phyloP scores from a whole-genome alignment of 2,888 invertebrate species.

The Beris morrisii region DNA sequence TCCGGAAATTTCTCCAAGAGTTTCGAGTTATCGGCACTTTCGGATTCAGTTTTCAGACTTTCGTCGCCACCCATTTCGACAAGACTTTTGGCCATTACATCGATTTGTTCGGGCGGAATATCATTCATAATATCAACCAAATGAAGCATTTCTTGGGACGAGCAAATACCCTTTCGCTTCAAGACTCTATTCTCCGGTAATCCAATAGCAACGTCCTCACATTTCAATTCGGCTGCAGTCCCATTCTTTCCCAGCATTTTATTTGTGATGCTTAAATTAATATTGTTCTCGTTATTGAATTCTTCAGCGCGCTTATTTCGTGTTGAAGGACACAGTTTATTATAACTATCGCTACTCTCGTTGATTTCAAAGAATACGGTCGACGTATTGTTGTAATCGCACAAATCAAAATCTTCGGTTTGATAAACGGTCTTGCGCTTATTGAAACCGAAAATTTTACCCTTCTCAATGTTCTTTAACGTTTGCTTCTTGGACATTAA shows the following conservation, averaged over 20 bases:
- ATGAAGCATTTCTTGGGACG: conserved; percentile 42
- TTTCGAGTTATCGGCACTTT: conserved; percentile 37
- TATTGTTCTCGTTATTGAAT: conserved; percentile 38
- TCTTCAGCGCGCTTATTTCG: conserved; percentile 33
- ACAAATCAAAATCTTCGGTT: conserved; percentile 37
- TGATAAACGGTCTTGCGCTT: conserved; percentile 40
- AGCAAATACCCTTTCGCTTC: conserved; percentile 42
- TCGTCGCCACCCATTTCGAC: conserved; percentile 41
- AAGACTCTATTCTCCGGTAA: conserved; percentile 26
- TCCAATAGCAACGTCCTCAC: conserved; percentile 5
- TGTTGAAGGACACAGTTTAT: conserved; percentile 29
- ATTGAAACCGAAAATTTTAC: conserved; percentile 39
- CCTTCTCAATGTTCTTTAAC: conserved; percentile 39
- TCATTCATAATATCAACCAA: conserved; percentile 42
- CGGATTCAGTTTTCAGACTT: conserved; percentile 37
- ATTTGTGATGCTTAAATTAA: conserved; percentile 32
- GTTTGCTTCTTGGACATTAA: conserved; percentile 38
- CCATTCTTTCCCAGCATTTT: background rate
- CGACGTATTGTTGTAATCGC: conserved; percentile 38
- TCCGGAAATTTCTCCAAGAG: conserved; percentile 39
- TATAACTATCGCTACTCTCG: conserved; percentile 34
- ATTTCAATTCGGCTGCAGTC: conserved; percentile 26
- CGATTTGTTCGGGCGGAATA: conserved; percentile 40
- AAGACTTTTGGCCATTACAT: conserved; percentile 40
- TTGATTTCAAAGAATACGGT: conserved; percentile 40